Percentiles rank a stretch among this genome's conserved stretches.
Evolutionary conservation across 2,888 invertebrate species (phyloP).

Genomic region (Pterostichus madidus): DNA sequence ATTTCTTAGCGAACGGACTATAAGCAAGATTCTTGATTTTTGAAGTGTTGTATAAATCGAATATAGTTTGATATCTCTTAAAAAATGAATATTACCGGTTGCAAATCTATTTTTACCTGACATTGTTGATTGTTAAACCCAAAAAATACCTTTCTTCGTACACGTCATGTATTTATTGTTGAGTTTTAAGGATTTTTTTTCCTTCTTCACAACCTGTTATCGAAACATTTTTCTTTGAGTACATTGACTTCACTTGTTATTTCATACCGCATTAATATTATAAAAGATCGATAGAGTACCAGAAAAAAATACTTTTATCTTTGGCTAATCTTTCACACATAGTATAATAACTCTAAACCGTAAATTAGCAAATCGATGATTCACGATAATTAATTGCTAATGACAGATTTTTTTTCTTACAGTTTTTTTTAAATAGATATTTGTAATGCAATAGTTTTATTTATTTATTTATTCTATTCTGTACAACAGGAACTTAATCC

Average conservation of each 20-base stretch:
- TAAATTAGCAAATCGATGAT: not conserved
- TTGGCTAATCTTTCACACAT: conserved; percentile 3
- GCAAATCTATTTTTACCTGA: not conserved
- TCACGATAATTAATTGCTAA: conserved; percentile 8
- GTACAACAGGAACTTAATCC: too few species aligned
- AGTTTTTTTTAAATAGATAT: too few species aligned
- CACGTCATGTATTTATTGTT: conserved; percentile 1
- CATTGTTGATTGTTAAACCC: too few species aligned
- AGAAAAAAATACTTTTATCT: not conserved
- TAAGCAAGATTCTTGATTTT: too few species aligned
- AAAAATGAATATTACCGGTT: too few species aligned
- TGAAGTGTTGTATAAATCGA: too few species aligned
- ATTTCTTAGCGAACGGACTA: too few species aligned
- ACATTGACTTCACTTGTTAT: conserved; percentile 13
- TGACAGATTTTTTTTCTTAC: too few species aligned
- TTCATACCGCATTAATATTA: conserved; percentile 30
- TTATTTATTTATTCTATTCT: too few species aligned
- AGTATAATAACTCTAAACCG: not conserved
- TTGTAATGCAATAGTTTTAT: too few species aligned
- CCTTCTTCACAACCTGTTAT: conserved; percentile 14
- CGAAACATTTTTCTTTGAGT: conserved; percentile 13
- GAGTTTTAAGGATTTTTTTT: conserved; percentile 2
- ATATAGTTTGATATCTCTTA: too few species aligned
- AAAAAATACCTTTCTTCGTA: not conserved
- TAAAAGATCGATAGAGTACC: conserved; percentile 27